These are phyloP conservation scores for Isichthys henryi DNA, from an alignment of 2,113 vertebrate species.

Conservation along the genomic window DNA sequence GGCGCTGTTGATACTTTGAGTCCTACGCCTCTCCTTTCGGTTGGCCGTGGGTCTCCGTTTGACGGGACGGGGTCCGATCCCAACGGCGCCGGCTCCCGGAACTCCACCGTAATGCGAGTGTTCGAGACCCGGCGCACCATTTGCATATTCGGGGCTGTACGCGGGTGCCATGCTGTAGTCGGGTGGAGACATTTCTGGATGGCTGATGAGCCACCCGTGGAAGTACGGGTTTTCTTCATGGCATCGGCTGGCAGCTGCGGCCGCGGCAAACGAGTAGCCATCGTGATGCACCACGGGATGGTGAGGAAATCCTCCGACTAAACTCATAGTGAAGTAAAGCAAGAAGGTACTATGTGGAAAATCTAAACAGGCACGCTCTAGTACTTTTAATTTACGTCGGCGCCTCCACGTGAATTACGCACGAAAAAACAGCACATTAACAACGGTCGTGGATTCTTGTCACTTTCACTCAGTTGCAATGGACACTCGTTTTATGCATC, in stretches of 20 bases:
- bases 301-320: constrained; percentile 91
- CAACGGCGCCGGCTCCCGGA: constrained; percentile 67
- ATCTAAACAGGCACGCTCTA: constrained; percentile 11
- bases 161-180: constrained; percentile 88
- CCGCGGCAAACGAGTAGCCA: constrained; percentile 85
- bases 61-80: constrained; percentile 69
- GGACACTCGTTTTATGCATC: constrained; percentile 22
- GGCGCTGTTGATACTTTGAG: constrained; percentile 98
- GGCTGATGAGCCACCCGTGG: constrained; percentile 92
- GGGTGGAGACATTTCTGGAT: constrained; percentile 90
- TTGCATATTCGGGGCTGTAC: constrained; percentile 91
- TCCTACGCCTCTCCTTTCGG: constrained; percentile 94
- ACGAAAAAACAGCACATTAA: constrained; percentile 27
- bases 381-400: constrained; percentile 11
- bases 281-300: constrained; percentile 95
- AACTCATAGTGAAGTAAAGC: constrained; percentile 68
- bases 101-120: constrained; percentile 82
- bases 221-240: constrained; percentile 94
- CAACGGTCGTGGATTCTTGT: constrained; percentile 15
- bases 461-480: constrained; percentile 13
- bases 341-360: constrained; percentile 7
- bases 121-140: constrained; percentile 72
- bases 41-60: constrained; percentile 93
- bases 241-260: constrained; percentile 77
- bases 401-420: constrained; percentile 23